Conservation (phyloP, 2,113 vertebrate species). For the Cariama cristata region DNA sequence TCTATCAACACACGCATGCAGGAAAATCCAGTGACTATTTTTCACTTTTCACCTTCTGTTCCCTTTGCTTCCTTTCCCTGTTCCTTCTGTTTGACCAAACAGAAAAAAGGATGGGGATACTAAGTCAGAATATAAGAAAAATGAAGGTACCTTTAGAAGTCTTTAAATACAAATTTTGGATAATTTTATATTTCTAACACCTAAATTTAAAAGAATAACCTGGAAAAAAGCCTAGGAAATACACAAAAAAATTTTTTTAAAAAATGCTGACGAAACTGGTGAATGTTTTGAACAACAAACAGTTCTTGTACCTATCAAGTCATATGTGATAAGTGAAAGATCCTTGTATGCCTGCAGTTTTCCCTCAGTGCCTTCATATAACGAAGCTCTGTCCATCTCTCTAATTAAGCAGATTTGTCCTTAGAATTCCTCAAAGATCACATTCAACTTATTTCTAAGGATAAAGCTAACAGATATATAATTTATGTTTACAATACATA, state of each 20-base stretch:
- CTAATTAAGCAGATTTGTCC: not conserved
- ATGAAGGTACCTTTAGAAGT: not conserved
- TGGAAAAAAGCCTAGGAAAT: not conserved
- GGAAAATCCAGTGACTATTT: not conserved
- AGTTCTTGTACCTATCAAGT: not conserved
- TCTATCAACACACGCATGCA: not conserved
- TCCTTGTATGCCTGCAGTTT: not conserved
- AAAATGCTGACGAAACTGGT: not conserved
- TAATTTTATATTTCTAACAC: not conserved
- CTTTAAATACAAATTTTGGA: not conserved
- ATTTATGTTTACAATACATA: not conserved
- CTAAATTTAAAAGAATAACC: not conserved
- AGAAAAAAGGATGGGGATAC: not conserved
- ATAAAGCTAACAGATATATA: not conserved
- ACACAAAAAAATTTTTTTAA: not conserved
- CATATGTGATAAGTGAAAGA: not conserved
- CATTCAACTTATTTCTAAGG: not conserved
- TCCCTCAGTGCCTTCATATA: not conserved
- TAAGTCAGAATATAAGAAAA: not conserved
- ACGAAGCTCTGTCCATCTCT: not conserved
- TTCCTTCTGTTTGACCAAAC: not conserved
- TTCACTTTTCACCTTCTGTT: not conserved
- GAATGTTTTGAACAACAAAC: not conserved
- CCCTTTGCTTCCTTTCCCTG: not conserved
- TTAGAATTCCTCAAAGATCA: not conserved